phyloP scores from a whole-genome alignment of 1,140 invertebrate species.

The Cecropterus lyciades region DNA sequence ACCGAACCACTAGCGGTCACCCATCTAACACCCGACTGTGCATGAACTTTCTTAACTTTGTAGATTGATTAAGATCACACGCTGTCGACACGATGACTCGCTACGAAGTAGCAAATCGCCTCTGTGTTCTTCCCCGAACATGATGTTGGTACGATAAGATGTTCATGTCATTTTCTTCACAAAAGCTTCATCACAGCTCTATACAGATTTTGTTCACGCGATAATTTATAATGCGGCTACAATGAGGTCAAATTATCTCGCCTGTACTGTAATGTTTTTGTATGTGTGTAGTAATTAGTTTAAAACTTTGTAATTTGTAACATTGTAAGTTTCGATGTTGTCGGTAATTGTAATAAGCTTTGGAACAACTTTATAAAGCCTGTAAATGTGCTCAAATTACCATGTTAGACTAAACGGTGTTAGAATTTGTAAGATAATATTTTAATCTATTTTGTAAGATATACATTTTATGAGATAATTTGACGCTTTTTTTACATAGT shows the following conservation, averaged over 20 bases:
- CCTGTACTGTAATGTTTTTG: neutral
- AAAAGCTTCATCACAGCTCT: conserved; percentile 23
- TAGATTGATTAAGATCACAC: neutral
- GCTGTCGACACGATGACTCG: neutral
- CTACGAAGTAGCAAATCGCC: conserved; percentile 1
- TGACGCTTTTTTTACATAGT: too few species aligned
- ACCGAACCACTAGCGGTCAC: too few species aligned
- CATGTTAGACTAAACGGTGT: neutral
- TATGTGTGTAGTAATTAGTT: conserved; percentile 6
- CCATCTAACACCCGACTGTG: too few species aligned
- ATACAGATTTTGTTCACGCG: conserved; percentile 31
- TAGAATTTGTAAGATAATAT: too few species aligned
- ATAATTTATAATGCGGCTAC: conserved; percentile 16
- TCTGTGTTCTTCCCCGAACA: neutral
- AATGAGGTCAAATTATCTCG: conserved; percentile 16
- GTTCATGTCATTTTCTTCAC: conserved; percentile 31
- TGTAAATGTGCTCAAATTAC: neutral
- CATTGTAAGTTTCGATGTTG: conserved; percentile 4
- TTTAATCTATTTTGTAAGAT: too few species aligned
- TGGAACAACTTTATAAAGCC: neutral
- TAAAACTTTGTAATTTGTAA: conserved; percentile 8
- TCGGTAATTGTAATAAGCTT: conserved; percentile 3
- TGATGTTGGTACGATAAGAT: conserved; percentile 15
- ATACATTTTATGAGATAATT: too few species aligned
- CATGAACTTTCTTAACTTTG: too few species aligned